Evolutionary conservation across 2,888 invertebrate genomes (phyloP), one percentile per base, ranked within the genome.

Genomic region (Thumatha senex): DNA sequence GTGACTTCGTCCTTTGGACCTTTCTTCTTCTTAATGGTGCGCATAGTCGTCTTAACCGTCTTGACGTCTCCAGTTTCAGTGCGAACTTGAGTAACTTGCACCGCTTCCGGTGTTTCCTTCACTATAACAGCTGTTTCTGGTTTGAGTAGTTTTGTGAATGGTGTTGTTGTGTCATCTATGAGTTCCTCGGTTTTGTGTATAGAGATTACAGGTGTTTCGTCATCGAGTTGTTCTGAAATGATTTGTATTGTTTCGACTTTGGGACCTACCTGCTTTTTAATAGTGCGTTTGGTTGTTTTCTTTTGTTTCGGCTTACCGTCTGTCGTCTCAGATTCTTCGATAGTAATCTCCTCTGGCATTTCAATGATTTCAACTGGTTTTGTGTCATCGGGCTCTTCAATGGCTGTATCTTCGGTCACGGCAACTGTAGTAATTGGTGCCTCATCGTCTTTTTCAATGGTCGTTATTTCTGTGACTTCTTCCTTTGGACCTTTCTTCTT

Each of bases 1-100:
- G 92, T 89, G 30, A 86, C 77, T 63, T 90, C 88, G 54, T 84
- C 72, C 44, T 89, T 88, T 0, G 72, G 70, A 61, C 1, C 49
- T 58, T 34, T 65, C 58, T 0, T 36, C 9, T 31, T 31, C 31
- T 31, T 31, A 10, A 31, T 31, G 11, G 7, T 31, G 11, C 31
- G 31, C 7, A 5, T 31, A 31, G 31, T 31, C 10, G 31, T 31
- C 11, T 31, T 31, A 1, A 31, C 11, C 10, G 31, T 31, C 11
- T 31, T 8, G 11, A 31, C 11, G 11, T 31, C 31, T 2, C 31
- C 31, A 2, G 31, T 31, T 8, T 31, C 11, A 31, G 31, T 31
- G 10, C 18, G 39, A 10, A 18, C 18, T 39, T 39, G 39, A 18
- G 39, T 39, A 1, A 39, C 81, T 68, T 53, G 46, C 0, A 60